phyloP scores from a whole-genome alignment of 2,888 invertebrate genomes.

The Allygus modestus region DNA sequence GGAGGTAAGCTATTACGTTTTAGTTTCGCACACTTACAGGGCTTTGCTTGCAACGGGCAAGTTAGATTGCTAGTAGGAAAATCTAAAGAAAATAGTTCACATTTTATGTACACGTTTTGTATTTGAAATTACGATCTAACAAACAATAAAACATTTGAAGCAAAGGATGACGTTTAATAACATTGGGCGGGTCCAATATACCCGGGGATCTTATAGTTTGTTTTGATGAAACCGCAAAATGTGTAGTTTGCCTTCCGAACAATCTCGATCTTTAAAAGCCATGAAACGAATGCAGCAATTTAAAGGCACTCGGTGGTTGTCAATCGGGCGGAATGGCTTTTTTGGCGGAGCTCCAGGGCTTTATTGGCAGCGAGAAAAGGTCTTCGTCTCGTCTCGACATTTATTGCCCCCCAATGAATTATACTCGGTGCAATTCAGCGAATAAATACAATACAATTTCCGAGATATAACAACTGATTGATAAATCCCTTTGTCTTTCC shows the following conservation, averaged over 20 bases:
- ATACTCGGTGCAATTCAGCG: neutral
- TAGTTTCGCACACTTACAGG: too few species aligned
- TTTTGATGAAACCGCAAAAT: neutral
- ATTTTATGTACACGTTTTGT: too few species aligned
- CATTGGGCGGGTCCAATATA: too few species aligned
- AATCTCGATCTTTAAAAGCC: constrained; percentile 40
- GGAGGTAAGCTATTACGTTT: too few species aligned
- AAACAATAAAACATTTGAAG: too few species aligned
- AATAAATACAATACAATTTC: neutral
- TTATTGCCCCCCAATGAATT: constrained; percentile 25
- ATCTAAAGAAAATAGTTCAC: too few species aligned
- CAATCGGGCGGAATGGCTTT: constrained; percentile 31
- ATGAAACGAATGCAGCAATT: constrained; percentile 3
- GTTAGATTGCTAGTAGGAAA: too few species aligned
- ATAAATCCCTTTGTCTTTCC: too few species aligned
- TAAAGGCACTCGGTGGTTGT: neutral
- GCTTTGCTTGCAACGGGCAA: too few species aligned
- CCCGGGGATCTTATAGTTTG: neutral
- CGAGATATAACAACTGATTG: too few species aligned
- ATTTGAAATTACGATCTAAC: too few species aligned
- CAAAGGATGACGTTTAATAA: too few species aligned
- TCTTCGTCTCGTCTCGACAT: constrained; percentile 10
- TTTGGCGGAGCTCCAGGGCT: neutral
- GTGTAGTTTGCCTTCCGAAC: neutral
- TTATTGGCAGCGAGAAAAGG: constrained; percentile 32